Evolutionary conservation across 2,888 invertebrate genomes (phyloP).

Genomic region (Caenorhabditis wallacei): DNA sequence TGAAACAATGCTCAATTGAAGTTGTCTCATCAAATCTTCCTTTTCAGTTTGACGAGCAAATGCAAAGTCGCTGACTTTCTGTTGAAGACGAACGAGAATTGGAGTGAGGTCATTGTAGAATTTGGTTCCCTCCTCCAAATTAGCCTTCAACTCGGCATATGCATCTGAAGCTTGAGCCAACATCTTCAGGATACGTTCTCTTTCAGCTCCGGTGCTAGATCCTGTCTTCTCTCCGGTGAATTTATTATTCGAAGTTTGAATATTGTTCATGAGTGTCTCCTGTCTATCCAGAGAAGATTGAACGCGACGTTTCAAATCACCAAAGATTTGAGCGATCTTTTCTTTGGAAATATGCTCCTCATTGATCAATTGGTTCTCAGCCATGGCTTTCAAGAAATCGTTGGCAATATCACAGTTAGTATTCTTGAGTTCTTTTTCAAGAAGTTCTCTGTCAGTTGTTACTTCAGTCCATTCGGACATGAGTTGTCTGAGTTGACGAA

Average conservation of each 20-base stretch:
- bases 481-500: constrained; percentile 88
- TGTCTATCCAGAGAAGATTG: constrained; percentile 89
- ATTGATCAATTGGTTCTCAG: constrained; percentile 82
- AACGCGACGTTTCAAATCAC: constrained; percentile 87
- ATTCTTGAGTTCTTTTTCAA: constrained; percentile 74
- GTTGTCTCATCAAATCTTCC: constrained; percentile 95
- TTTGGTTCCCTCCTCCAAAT: constrained; percentile 96
- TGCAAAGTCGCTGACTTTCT: constrained; percentile 97
- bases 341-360: constrained; percentile 84
- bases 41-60: constrained; percentile 99
- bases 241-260: constrained; percentile 86
- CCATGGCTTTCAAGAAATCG: constrained; percentile 89
- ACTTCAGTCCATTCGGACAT: constrained; percentile 87
- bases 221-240: constrained; percentile 87
- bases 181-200: constrained; percentile 86
- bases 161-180: constrained; percentile 94
- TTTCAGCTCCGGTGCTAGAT: constrained; percentile 83
- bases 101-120: constrained; percentile 87
- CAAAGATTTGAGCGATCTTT: constrained; percentile 89
- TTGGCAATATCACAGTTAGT: constrained; percentile 85
- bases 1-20: constrained; percentile 86
- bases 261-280: constrained; percentile 87
- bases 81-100: constrained; percentile 95
- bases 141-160: constrained; percentile 92
- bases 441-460: constrained; percentile 86